phyloP scores from a whole-genome alignment of 2,113 vertebrate genomes.

The Chionis minor region DNA sequence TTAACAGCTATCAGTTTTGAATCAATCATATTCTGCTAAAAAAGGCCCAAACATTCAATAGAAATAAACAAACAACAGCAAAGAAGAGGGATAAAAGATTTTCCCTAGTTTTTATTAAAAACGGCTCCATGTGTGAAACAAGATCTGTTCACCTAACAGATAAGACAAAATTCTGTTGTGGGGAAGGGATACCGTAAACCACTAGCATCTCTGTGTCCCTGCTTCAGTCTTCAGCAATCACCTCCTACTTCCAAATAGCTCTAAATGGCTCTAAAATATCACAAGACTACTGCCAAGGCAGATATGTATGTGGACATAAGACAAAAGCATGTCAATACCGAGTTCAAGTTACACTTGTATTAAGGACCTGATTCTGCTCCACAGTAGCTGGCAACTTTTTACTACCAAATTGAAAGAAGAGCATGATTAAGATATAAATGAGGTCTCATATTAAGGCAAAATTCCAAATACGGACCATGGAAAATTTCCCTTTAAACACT shows the following conservation, averaged over 20 bases:
- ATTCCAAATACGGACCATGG: background rate
- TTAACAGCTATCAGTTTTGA: background rate
- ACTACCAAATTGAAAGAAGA: background rate
- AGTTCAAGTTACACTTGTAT: background rate
- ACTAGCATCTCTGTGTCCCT: background rate
- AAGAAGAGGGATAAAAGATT: background rate
- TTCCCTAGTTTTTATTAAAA: background rate
- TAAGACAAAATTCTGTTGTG: background rate
- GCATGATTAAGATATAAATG: background rate
- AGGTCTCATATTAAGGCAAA: background rate
- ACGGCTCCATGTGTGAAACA: background rate
- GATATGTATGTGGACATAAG: background rate
- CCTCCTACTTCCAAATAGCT: background rate
- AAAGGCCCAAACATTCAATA: background rate
- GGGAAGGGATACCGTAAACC: background rate
- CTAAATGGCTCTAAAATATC: background rate
- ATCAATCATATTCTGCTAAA: background rate
- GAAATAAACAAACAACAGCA: background rate
- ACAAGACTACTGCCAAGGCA: background rate
- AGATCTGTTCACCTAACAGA: background rate
- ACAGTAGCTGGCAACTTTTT: background rate
- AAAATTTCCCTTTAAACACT: background rate
- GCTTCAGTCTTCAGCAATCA: background rate
- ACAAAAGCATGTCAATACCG: background rate
- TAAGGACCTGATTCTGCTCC: rapidly evolving